Evolutionary conservation across 2,888 invertebrate species (phyloP), one percentile per base, ranked within the genome.

Genomic region (Drosophila ezoana): DNA sequence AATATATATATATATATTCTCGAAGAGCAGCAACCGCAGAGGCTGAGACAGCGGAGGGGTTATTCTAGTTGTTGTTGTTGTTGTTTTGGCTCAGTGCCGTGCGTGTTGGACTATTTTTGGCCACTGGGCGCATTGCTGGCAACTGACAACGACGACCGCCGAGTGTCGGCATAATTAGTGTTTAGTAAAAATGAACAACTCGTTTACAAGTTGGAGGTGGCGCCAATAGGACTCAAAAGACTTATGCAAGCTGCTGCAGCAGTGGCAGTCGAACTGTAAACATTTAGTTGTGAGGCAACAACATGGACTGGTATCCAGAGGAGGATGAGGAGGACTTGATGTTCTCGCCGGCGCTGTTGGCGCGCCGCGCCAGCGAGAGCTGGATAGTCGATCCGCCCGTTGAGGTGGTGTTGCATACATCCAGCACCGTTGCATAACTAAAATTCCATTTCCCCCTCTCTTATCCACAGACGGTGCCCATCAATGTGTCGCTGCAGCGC

Each of bases 361-460:
- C 97, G 68, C 93, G 97, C 77, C 93, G 97, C 79, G 97, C 97
- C 52, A 96, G 96, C 18, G 97, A 97, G 92, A 97, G 97, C 92
- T 97, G 97, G 97, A 97, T 97, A 85, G 96, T 96, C 89, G 95
- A 96, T 79, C 97, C 97, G 91, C 97, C 97, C 53, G 95, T 95
- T 68, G 97, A 97, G 97, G 97, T 97, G 33, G 20, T 57, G 54
- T 61, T 41, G n/a, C 41, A 59, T 41, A 23, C 40, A 47, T 23
- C 32, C 13, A n/a, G 6, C 4, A 18, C n/a, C 43, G 11, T 58
- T 14, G 37, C 38, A 40, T 40, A 23, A 64, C 57, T 59, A 64
- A 71, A 32, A 16, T 13, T 44, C 10, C 3, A 4, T 9, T 9
- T 5, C 3, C 4, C 32, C 77, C 81, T 92, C 51, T 64, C 57